Percentiles rank a stretch among this genome's conserved stretches.
Conservation (phyloP, 2,888 invertebrate genomes). For the Limnephilus lunatus region DNA sequence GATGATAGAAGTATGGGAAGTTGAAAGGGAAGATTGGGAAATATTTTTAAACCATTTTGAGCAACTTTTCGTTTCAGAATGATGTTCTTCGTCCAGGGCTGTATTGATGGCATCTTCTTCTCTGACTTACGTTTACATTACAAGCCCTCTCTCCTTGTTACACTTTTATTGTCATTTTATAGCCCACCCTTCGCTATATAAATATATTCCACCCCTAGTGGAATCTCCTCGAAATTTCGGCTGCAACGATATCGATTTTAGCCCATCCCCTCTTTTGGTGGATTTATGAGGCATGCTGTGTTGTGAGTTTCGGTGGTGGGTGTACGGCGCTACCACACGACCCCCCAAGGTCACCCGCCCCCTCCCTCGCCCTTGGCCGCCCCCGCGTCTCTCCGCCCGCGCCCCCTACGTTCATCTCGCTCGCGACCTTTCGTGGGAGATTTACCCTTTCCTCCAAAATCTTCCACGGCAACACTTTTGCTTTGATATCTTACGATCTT, state of each 20-base stretch:
- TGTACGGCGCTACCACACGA: not conserved
- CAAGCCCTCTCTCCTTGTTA: not conserved
- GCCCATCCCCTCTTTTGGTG: not conserved
- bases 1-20: not conserved
- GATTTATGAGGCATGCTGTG: not conserved
- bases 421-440: conserved; percentile 18
- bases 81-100: not conserved
- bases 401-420: not conserved
- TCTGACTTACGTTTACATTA: not conserved
- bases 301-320: not conserved
- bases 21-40: not conserved
- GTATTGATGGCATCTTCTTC: not conserved
- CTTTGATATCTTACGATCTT: not conserved
- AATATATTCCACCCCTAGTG: not conserved
- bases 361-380: not conserved
- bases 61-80: not conserved
- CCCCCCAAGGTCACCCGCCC: conserved; percentile 23
- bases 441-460: not conserved
- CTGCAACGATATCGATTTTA: not conserved
- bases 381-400: not conserved
- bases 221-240: not conserved
- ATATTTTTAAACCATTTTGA: not conserved
- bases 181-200: not conserved
- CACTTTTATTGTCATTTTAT: not conserved
- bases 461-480: not conserved